phyloP scores from a whole-genome alignment of 2,113 vertebrate species.

The Orcinus orca region DNA sequence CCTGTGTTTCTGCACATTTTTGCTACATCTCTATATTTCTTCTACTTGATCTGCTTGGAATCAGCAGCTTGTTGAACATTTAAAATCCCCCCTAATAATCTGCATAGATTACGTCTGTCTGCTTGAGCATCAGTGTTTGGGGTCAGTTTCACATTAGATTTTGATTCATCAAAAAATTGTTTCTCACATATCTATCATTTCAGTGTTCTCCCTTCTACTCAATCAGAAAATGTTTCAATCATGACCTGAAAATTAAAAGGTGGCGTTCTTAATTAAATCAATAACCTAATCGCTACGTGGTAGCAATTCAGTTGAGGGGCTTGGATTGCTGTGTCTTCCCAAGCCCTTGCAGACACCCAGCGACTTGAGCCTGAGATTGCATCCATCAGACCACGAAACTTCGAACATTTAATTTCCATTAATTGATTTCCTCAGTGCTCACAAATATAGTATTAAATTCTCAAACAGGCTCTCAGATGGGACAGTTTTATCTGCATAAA shows the following conservation, averaged over 20 bases:
- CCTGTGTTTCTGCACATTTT: no score
- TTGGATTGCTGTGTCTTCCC: slow-evolving; percentile 90
- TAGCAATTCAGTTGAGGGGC: slow-evolving; percentile 96
- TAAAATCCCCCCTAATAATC: slow-evolving; percentile 62
- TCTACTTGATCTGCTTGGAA: slow-evolving; percentile 60
- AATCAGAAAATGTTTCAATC: slow-evolving; percentile 89
- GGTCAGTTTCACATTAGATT: slow-evolving; percentile 66
- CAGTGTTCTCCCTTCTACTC: slow-evolving; percentile 83
- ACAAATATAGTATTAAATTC: slow-evolving; percentile 94
- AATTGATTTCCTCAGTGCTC: slow-evolving; percentile 96
- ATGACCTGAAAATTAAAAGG: slow-evolving; percentile 96
- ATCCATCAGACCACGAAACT: slow-evolving; percentile 92
- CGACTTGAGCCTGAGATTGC: slow-evolving; percentile 89
- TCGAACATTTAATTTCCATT: slow-evolving; percentile 95
- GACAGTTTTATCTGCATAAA: slow-evolving; percentile 84
- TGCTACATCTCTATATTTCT: not conserved
- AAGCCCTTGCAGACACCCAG: slow-evolving; percentile 88
- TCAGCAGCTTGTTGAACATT: slow-evolving; percentile 71
- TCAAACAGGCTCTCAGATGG: slow-evolving; percentile 82
- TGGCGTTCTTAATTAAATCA: slow-evolving; percentile 97
- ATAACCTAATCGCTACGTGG: slow-evolving; percentile 98
- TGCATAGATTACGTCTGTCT: slow-evolving; percentile 67
- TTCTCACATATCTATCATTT: slow-evolving; percentile 79
- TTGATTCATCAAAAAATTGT: slow-evolving; percentile 71
- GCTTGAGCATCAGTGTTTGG: not conserved